These are phyloP conservation scores for Brachyhypopomus occidentalis DNA, from an alignment of 2,113 vertebrate species.

Conservation along the genomic window DNA sequence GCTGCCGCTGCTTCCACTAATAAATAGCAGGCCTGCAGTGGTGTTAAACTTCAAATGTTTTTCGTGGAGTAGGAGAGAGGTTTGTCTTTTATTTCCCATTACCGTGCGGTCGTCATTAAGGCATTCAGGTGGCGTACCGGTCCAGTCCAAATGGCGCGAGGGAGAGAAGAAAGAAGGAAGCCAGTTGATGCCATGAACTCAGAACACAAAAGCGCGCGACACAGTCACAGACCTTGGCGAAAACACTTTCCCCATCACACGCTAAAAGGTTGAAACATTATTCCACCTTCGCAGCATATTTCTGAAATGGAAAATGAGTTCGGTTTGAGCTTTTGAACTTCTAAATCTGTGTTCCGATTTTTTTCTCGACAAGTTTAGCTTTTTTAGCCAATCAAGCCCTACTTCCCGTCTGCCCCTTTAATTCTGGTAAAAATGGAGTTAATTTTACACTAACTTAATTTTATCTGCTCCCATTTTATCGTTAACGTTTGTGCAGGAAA, in stretches of 20 bases:
- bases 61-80: constrained; percentile 5
- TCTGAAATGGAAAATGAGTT: constrained; percentile 23
- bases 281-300: constrained; percentile 27
- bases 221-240: neutral
- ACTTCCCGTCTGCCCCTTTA: constrained; percentile 26
- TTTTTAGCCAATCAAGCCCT: neutral
- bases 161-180: neutral
- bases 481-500: neutral
- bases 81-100: constrained; percentile 4
- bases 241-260: constrained; percentile 20
- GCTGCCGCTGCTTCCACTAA: neutral
- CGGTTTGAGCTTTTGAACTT: constrained; percentile 32
- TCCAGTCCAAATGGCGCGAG: neutral
- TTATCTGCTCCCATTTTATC: neutral
- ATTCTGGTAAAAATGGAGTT: constrained; percentile 26
- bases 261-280: constrained; percentile 26
- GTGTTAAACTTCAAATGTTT: constrained; percentile 13
- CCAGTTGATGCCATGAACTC: neutral
- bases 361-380: neutral
- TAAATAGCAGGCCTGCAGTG: neutral
- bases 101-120: constrained; percentile 23
- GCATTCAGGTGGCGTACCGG: neutral
- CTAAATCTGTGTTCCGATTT: neutral
- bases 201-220: neutral
- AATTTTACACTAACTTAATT: constrained; percentile 43